Base-by-base conservation (phyloP, 2,113 vertebrate species). In the Cynoglossus semilaevis region DNA sequence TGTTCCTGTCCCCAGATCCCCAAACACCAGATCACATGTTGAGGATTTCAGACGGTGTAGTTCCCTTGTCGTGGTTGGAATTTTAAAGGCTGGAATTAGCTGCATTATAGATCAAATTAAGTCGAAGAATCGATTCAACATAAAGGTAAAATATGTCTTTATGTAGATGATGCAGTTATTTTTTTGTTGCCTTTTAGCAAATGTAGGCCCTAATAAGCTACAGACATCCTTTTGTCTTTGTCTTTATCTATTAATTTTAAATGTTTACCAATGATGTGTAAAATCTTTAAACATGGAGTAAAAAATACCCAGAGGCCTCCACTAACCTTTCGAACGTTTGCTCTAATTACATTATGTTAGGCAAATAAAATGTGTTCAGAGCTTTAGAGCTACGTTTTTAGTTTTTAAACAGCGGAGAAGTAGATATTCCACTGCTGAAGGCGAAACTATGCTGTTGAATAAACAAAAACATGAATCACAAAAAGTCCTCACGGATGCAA, bases 31-130 rank as follows among this genome's bases (percentile, higher is more conserved):
- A 54, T 42, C 42, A 40, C 37, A 44, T 11, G 16, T 8, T 15
- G 37, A 53, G 22, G 41, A 51, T 65, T 56, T 61, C 35, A 36
- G 40, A 47, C 75, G 46, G 57, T 44, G 48, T 12, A 50, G 45
- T 58, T 58, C 47, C 51, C 16, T 7, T 38, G 58, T 58, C 34
- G 36, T 50, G 44, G 57, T 76, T 67, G 47, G 19, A 34, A 9
- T 57, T 17, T 49, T 22, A 52, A 38, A 48, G 45, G 15, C 48
- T 57, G 19, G 51, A 58, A 69, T 69, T 4, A 13, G 41, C 34
- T 35, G 45, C 4, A 43, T 6, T 29, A 29, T 6, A 4, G 22
- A 29, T 29, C 6, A 29, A 6, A n/a, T n/a, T 29, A 29, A 6
- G 22, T 29, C 6, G 22, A 29, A 29, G 2, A 29, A 29, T 29